Conservation (phyloP, 1,140 invertebrate species). For the Drosophila pruinosa region DNA sequence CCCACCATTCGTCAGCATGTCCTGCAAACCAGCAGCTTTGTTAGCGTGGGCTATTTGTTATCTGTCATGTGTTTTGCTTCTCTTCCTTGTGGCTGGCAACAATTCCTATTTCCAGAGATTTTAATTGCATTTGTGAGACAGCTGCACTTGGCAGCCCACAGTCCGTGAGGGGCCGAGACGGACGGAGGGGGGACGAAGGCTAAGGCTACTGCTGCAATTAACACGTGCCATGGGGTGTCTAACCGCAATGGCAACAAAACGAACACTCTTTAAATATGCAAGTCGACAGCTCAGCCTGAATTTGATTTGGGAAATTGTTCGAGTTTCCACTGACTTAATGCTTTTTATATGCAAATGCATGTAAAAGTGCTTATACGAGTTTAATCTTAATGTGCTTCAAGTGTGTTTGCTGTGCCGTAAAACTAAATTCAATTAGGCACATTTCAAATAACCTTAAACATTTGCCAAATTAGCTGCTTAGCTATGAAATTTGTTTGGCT, state of each 20-base stretch:
- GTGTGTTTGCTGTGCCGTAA: background rate
- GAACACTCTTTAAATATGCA: conserved; percentile 52
- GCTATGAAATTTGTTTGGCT: background rate
- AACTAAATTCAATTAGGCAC: background rate
- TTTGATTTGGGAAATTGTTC: background rate
- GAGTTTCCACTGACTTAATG: background rate
- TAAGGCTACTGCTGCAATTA: conserved; percentile 53
- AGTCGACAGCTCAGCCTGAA: background rate
- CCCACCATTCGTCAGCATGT: background rate
- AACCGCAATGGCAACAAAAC: conserved; percentile 45
- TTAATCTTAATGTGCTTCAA: background rate
- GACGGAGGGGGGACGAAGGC: background rate
- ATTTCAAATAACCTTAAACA: background rate
- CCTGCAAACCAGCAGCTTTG: background rate
- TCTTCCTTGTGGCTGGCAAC: conserved; percentile 29
- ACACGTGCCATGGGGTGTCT: conserved; percentile 48
- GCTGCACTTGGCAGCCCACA: conserved; percentile 40
- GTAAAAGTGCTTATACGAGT: background rate
- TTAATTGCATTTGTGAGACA: conserved; percentile 70
- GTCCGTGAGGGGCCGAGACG: background rate
- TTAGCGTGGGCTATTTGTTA: conserved; percentile 51
- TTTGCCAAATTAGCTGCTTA: background rate
- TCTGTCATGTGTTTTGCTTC: conserved; percentile 37
- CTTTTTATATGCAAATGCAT: background rate
- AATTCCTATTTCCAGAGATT: conserved; percentile 51